These are phyloP conservation scores for Esox lucius DNA, from an alignment of 2,797 vertebrate genomes.

Conservation along the genomic window DNA sequence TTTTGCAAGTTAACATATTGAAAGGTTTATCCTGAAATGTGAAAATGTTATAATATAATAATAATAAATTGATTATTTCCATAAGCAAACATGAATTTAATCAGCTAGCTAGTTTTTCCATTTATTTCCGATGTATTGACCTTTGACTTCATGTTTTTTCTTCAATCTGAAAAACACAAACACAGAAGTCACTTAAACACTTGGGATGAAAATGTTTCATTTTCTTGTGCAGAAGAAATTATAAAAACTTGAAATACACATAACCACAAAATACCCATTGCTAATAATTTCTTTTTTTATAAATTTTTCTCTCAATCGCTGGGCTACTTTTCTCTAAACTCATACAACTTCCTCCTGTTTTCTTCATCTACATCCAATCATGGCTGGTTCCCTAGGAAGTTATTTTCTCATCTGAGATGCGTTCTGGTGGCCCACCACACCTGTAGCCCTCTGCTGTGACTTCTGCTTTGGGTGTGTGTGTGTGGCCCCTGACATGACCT, in stretches of 20 bases:
- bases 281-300: neutral
- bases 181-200: neutral
- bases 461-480: constrained; percentile 64
- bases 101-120: neutral
- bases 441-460: constrained; percentile 18
- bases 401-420: constrained; percentile 25
- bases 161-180: constrained; percentile 52
- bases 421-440: constrained; percentile 52
- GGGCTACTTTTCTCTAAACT: neutral
- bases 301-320: neutral
- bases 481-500: constrained; percentile 57
- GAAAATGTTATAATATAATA: neutral
- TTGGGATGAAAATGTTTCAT: neutral
- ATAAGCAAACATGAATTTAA: neutral
- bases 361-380: neutral
- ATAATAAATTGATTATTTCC: neutral
- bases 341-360: neutral
- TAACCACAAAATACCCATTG: neutral
- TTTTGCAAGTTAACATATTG: neutral
- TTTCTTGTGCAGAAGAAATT: neutral
- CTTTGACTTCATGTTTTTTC: constrained; percentile 3
- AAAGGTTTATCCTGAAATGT: neutral
- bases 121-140: neutral
- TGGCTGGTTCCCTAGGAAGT: constrained; percentile 20
- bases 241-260: neutral